Evolutionary conservation across 2,113 vertebrate genomes (phyloP).

Genomic region (Ophiodon elongatus): DNA sequence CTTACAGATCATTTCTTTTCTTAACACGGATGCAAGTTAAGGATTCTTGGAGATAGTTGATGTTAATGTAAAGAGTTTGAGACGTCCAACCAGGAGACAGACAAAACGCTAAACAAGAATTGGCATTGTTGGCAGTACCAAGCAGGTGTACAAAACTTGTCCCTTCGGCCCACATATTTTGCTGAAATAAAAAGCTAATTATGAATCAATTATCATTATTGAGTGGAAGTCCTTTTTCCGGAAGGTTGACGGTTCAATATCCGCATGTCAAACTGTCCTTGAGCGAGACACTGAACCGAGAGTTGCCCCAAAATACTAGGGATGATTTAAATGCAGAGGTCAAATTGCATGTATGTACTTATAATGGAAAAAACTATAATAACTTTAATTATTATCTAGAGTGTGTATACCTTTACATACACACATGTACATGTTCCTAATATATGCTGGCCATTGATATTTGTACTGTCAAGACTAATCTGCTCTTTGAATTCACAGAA

Average conservation of each 20-base stretch:
- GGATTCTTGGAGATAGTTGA: neutral
- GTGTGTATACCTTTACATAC: neutral
- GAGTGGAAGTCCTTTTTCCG: too few species aligned
- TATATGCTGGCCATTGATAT: too few species aligned
- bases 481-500: neutral
- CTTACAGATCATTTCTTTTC: neutral
- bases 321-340: too few species aligned
- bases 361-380: too few species aligned
- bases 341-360: too few species aligned
- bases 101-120: too few species aligned
- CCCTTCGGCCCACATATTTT: neutral
- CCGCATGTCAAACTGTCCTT: too few species aligned
- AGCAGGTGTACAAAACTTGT: neutral
- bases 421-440: neutral
- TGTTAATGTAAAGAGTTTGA: neutral
- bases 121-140: neutral
- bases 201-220: neutral
- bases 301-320: too few species aligned
- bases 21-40: neutral
- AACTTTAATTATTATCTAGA: neutral
- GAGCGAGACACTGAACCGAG: too few species aligned
- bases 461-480: neutral
- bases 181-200: neutral
- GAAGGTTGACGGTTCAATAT: too few species aligned
- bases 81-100: neutral